These are phyloP conservation scores for Drosophila aldrichi DNA, from an alignment of 2,888 invertebrate species.

Conservation along the genomic window DNA sequence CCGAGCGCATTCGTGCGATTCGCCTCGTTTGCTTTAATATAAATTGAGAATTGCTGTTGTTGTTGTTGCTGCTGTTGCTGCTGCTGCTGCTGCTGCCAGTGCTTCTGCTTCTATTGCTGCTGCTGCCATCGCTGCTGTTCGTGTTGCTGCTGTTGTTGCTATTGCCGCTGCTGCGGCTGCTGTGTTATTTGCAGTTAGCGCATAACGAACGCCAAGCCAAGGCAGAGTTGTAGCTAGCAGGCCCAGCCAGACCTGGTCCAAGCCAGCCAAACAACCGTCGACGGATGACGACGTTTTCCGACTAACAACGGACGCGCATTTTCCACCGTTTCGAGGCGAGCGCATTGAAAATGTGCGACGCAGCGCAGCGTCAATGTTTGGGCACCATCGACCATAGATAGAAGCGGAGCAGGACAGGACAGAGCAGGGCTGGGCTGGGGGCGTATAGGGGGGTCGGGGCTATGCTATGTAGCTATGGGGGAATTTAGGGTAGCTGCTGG, in stretches of 20 bases:
- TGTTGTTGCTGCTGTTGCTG: slow-evolving; percentile 25
- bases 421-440: background rate
- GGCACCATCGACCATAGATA: slow-evolving; percentile 20
- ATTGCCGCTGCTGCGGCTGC: slow-evolving; percentile 33
- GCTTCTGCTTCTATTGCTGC: slow-evolving; percentile 32
- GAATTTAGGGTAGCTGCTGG: slow-evolving; percentile 47
- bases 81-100: slow-evolving; percentile 28
- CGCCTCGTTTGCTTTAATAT: slow-evolving; percentile 60
- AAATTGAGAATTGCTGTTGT: slow-evolving; percentile 51
- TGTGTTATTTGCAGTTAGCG: slow-evolving; percentile 58
- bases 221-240: slow-evolving; percentile 51
- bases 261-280: slow-evolving; percentile 77
- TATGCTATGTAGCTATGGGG: slow-evolving; percentile 7
- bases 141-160: slow-evolving; percentile 26
- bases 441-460: background rate
- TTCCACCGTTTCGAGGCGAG: slow-evolving; percentile 80
- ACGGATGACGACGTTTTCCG: slow-evolving; percentile 83
- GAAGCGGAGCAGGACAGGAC: slow-evolving; percentile 21
- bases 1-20: slow-evolving; percentile 58
- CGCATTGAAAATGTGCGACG: slow-evolving; percentile 81
- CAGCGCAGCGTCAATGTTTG: slow-evolving; percentile 67
- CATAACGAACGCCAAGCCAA: slow-evolving; percentile 62
- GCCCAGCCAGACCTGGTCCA: slow-evolving; percentile 57
- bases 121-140: slow-evolving; percentile 16
- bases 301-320: slow-evolving; percentile 81